phyloP scores from a whole-genome alignment of 2,797 vertebrate species.

The Tapera naevia region DNA sequence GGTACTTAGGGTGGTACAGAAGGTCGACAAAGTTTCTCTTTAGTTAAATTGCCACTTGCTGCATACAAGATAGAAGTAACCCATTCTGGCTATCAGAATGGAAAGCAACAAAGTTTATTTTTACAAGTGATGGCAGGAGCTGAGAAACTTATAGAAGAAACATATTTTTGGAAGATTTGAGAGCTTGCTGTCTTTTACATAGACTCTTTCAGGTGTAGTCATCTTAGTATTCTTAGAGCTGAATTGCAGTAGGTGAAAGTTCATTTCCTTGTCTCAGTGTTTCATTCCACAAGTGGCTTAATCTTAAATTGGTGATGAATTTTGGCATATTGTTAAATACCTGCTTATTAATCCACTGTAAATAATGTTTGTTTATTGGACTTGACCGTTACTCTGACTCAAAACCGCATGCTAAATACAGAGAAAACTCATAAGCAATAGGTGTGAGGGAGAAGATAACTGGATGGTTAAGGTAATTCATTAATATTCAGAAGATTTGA shows the following conservation, averaged over 20 bases:
- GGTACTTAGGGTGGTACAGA: background rate
- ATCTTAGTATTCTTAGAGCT: background rate
- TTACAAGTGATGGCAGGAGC: background rate
- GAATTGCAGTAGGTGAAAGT: background rate
- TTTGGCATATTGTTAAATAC: background rate
- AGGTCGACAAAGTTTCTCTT: background rate
- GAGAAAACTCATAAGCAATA: background rate
- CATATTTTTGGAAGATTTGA: background rate
- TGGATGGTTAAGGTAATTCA: background rate
- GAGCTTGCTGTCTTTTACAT: background rate
- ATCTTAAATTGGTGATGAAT: background rate
- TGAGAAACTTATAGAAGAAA: background rate
- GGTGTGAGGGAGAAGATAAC: background rate
- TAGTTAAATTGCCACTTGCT: background rate
- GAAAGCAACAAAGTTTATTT: background rate
- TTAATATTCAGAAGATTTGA: background rate
- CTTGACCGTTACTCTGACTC: background rate
- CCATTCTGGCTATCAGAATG: background rate
- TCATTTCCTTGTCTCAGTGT: background rate
- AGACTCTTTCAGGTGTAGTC: background rate
- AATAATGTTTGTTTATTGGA: background rate
- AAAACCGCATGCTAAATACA: background rate
- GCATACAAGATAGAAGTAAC: background rate
- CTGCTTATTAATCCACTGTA: background rate
- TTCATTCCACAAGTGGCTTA: background rate